phyloP scores from a whole-genome alignment of 92 coral and sea anemone genomes.

The Scolanthus callimorphus region DNA sequence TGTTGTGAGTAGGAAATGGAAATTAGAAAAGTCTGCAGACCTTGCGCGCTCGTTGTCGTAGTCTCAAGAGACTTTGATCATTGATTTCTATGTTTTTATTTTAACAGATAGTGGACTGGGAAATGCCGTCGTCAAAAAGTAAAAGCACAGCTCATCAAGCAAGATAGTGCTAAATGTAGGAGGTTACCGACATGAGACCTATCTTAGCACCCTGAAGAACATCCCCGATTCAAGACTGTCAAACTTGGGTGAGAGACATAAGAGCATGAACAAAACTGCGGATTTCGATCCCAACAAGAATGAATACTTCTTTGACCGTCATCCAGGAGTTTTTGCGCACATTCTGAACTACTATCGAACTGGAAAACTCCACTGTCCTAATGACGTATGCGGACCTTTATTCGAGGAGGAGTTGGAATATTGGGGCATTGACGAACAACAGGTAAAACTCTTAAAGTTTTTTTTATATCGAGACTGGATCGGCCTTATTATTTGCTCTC shows the following conservation, averaged over 20 bases:
- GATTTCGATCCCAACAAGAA: conserved; percentile 69
- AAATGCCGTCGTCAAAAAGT: conserved; percentile 56
- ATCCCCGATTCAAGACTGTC: conserved; percentile 93
- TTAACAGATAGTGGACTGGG: neutral
- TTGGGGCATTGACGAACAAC: conserved; percentile 95
- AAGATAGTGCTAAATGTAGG: conserved; percentile 90
- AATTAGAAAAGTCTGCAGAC: too few relatives aligned
- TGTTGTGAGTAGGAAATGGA: too few relatives aligned
- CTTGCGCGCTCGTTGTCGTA: too few relatives aligned
- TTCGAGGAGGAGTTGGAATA: conserved; percentile 89
- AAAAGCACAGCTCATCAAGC: conserved; percentile 59
- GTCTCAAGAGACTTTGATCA: too few relatives aligned
- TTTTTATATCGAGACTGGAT: too few relatives aligned
- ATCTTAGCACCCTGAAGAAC: conserved; percentile 72
- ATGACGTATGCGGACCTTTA: conserved; percentile 91
- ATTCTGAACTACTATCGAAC: conserved; percentile 92
- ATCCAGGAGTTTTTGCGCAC: conserved; percentile 92
- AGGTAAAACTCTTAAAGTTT: too few relatives aligned
- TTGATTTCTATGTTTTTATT: too few relatives aligned
- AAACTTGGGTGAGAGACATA: conserved; percentile 79
- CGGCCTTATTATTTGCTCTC: too few relatives aligned
- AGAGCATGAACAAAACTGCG: conserved; percentile 59
- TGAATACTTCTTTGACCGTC: conserved; percentile 96
- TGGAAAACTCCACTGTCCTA: conserved; percentile 91
- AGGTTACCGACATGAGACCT: conserved; percentile 90